Percentiles rank a stretch among this genome's conserved stretches.
Evolutionary conservation across 1,140 invertebrate species (phyloP).

Genomic region (Drosophila baimaii): DNA sequence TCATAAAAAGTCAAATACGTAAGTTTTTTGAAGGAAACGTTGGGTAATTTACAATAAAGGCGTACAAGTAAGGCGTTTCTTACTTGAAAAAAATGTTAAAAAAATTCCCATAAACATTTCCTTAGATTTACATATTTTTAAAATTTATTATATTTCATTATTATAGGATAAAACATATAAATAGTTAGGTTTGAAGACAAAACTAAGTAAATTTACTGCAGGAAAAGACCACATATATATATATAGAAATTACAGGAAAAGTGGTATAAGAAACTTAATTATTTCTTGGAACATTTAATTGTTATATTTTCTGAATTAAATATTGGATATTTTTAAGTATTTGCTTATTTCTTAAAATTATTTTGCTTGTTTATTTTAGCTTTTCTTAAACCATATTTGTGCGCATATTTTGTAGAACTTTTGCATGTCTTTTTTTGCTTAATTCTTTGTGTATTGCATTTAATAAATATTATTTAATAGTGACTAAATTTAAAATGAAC

Average conservation of each 20-base stretch:
- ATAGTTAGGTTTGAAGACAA: neutral
- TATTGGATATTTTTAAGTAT: too few species aligned
- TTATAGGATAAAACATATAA: neutral
- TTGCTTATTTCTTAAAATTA: too few species aligned
- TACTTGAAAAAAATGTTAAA: neutral
- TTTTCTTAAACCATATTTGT: too few species aligned
- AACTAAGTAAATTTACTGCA: neutral
- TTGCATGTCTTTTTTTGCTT: too few species aligned
- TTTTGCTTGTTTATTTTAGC: too few species aligned
- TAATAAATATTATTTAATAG: neutral
- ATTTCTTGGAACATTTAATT: too few species aligned
- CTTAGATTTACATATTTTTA: neutral
- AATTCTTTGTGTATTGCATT: too few species aligned
- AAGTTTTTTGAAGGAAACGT: neutral
- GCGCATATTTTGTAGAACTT: too few species aligned
- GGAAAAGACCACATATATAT: neutral
- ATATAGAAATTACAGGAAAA: neutral
- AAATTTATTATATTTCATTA: neutral
- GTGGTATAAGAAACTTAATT: too few species aligned
- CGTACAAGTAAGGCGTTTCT: neutral
- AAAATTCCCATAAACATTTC: neutral
- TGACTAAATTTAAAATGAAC: neutral
- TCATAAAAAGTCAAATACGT: conserved; percentile 23
- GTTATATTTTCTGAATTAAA: too few species aligned
- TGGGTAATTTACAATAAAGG: too few species aligned